Base-by-base conservation (phyloP, 2,888 invertebrate species). In the Rotaria macrura region DNA sequence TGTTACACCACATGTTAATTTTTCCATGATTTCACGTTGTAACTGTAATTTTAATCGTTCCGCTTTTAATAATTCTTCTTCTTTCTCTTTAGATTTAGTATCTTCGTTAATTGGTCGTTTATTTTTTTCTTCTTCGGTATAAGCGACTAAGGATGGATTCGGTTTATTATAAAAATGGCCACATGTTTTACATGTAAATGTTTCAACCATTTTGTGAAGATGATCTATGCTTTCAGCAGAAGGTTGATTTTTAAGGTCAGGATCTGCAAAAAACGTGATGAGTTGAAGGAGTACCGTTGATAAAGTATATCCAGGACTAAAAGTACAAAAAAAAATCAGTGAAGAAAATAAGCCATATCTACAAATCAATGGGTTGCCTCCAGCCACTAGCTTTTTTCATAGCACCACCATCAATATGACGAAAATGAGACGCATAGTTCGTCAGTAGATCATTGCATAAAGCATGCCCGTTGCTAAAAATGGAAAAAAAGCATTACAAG, bases 1-100 rank as follows among this genome's bases (percentile, higher is more conserved):
- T 5, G 79, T 79, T n/a, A 79, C 79, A 43, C 79, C 79, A 79
- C 79, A 79, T n/a, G 79, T 79, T n/a, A 79, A 43, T 79, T 79
- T 79, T 79, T 79, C 79, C 14, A 43, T 43, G 43, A 79, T 43
- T 52, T 52, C 23, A 52, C 52, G 52, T 52, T 52, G 3, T 23
- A 38, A 38, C 38, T 23, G 38, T 38, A 38, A 40, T 4, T 72
- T 23, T 72, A 38, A 38, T 38, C 20, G 23, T 72, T 72, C 23
- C 20, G 52, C 20, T 49, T 49, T 49, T 17, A 17, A 14, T 14
- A 49, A 17, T 49, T 23, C 9, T n/a, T n/a, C n/a, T n/a, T n/a
- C n/a, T n/a, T n/a, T n/a, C n/a, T n/a, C n/a, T n/a, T n/a, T n/a
- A n/a, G n/a, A n/a, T n/a, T n/a, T n/a, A n/a, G n/a, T n/a, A n/a